These are phyloP conservation scores for Ormyrus nitidulus DNA, from an alignment of 2,888 invertebrate species.

Conservation along the genomic window DNA sequence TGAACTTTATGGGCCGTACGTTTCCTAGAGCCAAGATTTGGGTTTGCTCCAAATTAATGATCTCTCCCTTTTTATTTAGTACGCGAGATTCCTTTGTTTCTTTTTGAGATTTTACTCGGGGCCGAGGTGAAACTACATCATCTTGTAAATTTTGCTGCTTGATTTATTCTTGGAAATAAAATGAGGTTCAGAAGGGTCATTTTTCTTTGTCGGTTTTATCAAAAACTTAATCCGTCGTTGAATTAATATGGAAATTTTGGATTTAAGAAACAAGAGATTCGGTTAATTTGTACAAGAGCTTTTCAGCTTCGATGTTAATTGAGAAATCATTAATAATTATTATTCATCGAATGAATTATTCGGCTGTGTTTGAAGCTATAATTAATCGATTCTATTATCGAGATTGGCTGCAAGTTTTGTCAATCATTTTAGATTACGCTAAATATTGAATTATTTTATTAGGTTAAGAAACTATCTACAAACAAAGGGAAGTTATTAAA, in stretches of 20 bases:
- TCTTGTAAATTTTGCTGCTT: too few species aligned
- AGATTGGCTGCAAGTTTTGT: background rate
- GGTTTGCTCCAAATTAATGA: background rate
- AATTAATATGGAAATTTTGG: too few species aligned
- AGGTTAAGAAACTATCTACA: too few species aligned
- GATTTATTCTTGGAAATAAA: background rate
- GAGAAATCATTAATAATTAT: constrained; percentile 16
- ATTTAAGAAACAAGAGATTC: too few species aligned
- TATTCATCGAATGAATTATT: constrained; percentile 20
- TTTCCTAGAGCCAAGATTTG: background rate
- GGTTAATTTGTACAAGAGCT: constrained; percentile 1
- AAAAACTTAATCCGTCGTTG: too few species aligned
- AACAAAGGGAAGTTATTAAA: too few species aligned
- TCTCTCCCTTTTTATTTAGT: background rate
- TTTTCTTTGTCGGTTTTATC: too few species aligned
- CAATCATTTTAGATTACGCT: background rate
- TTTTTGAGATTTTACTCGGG: too few species aligned
- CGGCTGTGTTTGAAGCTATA: constrained; percentile 9
- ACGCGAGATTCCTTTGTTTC: background rate
- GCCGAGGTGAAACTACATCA: too few species aligned
- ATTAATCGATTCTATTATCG: constrained; percentile 40
- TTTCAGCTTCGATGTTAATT: constrained; percentile 17
- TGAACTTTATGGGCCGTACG: background rate
- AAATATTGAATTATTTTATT: background rate
- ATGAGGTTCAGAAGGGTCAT: background rate